Conservation (phyloP, 2,113 vertebrate species). For the Protobothrops flavoviridis region DNA sequence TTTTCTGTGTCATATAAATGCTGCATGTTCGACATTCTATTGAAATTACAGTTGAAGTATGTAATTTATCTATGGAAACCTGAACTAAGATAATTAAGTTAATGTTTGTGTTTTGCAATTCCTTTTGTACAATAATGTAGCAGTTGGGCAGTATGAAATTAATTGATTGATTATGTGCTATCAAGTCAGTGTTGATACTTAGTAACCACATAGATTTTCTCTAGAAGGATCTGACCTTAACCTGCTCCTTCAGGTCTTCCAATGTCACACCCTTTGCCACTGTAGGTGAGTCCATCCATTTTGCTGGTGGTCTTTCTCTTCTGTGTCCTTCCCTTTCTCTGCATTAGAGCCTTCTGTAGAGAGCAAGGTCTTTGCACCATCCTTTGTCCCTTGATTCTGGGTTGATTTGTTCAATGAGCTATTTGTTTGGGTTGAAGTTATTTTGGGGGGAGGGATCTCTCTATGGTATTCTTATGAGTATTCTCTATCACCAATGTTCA, state of each 20-base stretch:
- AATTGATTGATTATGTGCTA: neutral
- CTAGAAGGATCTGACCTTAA: neutral
- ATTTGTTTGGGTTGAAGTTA: neutral
- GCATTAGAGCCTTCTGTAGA: neutral
- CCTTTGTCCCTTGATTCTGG: neutral
- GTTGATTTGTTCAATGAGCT: neutral
- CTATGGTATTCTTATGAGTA: neutral
- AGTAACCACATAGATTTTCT: neutral
- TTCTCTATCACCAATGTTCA: neutral
- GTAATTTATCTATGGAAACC: conserved; percentile 7
- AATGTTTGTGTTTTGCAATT: conserved; percentile 17
- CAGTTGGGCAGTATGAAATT: neutral
- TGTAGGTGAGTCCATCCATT: neutral
- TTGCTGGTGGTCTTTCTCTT: neutral
- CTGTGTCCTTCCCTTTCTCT: neutral
- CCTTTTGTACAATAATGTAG: neutral
- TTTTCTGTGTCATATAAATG: conserved; percentile 58
- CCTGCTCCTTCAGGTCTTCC: neutral
- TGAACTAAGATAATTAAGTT: conserved; percentile 29
- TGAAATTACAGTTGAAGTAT: conserved; percentile 45
- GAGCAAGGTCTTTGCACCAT: neutral
- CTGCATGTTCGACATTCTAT: conserved; percentile 38
- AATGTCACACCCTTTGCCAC: neutral
- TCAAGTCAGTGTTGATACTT: neutral
- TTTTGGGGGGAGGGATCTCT: neutral